phyloP scores from a whole-genome alignment of 2,797 vertebrate genomes.

The Sebastes goodei region DNA sequence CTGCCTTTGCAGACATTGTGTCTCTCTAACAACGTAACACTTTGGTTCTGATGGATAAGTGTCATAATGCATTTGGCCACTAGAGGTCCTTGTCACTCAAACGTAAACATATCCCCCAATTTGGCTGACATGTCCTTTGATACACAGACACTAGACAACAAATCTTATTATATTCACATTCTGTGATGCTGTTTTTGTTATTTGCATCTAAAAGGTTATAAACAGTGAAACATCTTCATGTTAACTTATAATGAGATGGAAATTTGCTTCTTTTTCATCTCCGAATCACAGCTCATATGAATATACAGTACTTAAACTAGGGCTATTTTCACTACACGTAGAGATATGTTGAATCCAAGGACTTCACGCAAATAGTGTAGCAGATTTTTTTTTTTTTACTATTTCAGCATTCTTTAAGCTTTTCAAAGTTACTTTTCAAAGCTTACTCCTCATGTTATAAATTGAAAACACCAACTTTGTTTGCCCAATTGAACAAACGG shows the following conservation, averaged over 20 bases:
- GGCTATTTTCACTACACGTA: no score
- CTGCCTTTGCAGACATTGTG: not conserved
- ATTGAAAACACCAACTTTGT: not conserved
- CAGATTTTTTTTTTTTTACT: not conserved
- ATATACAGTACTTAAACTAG: not conserved
- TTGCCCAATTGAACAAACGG: not conserved
- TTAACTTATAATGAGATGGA: rapidly evolving
- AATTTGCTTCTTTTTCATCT: not conserved
- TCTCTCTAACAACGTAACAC: not conserved
- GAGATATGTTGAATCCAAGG: constrained; percentile 1
- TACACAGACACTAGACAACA: not conserved
- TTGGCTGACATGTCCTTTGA: not conserved
- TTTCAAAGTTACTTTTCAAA: not conserved
- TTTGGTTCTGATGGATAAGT: not conserved
- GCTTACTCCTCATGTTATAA: not conserved
- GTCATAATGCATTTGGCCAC: not conserved
- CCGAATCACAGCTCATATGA: not conserved
- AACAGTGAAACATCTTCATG: not conserved
- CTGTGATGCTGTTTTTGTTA: not conserved
- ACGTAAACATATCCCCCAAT: not conserved
- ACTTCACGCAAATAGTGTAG: not conserved
- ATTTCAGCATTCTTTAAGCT: not conserved
- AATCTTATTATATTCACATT: not conserved
- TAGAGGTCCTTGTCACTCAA: no score
- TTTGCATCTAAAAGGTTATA: not conserved